These are phyloP conservation scores for Hafferia zeledoni DNA, from an alignment of 2,797 vertebrate genomes.

Conservation along the genomic window DNA sequence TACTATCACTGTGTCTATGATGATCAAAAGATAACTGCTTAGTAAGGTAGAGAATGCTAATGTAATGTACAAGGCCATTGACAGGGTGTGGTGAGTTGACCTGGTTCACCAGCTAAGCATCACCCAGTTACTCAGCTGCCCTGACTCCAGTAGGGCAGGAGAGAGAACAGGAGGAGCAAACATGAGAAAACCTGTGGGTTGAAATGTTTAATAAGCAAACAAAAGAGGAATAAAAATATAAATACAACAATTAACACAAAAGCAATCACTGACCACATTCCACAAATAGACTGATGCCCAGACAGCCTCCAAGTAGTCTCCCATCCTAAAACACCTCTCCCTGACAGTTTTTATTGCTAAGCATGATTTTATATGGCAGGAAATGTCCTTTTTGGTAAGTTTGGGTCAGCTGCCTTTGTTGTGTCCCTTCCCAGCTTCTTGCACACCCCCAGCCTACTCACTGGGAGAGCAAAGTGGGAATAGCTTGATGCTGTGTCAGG, in stretches of 20 bases:
- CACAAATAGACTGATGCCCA: background rate
- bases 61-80: background rate
- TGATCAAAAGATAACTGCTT: background rate
- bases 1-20: background rate
- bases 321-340: background rate
- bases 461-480: background rate
- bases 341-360: background rate
- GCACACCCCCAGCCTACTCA: background rate
- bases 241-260: background rate
- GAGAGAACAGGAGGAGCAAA: background rate
- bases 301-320: background rate
- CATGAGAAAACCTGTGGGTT: background rate
- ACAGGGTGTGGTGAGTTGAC: background rate
- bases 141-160: background rate
- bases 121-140: background rate
- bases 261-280: background rate
- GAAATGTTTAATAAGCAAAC: background rate
- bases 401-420: background rate
- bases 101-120: background rate
- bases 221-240: background rate
- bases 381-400: background rate
- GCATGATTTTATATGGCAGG: background rate
- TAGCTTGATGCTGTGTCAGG: background rate
- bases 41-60: background rate
- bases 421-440: background rate